Base-by-base conservation (phyloP, 2,797 vertebrate species). In the Ataeniobius toweri region DNA sequence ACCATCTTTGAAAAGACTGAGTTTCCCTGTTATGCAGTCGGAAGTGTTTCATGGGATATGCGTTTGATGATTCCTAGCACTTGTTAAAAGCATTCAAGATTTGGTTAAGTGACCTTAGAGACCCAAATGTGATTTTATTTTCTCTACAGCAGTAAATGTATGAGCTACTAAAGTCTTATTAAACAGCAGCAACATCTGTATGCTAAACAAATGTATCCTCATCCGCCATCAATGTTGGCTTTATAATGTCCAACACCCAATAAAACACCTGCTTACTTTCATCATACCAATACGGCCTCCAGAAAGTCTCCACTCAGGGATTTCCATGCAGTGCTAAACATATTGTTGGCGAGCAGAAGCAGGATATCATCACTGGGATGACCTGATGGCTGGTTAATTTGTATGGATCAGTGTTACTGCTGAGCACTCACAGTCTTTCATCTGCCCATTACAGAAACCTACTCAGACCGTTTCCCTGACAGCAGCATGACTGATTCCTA, bases 401-500 rank as follows among this genome's bases (percentile, higher is more conserved):
- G 89, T 91, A 91, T 89, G 90, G 88, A 88, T 85, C 78, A 22
- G 82, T 55, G 85, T 77, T 1, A 14, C 76, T 72, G 77, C 81
- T 1, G 83, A 87, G 86, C 83, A 71, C 82, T 81, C 80, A 69
- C 86, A 75, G 88, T 63, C 90, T 89, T 92, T 92, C 85, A 92
- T 90, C 79, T 87, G 69, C 81, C 83, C 83, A 83, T 92, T 90
- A 89, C 86, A 84, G 87, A 89, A 88, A 88, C 77, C 89, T 71
- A 80, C 84, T 90, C 86, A 77, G 76, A 53, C 85, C 10, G 83
- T 93, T 90, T 86, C 91, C 92, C 83, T 88, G 91, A 91, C 91
- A 85, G 92, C 90, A 73, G 83, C 89, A 91, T 89, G 89, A 91
- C 89, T 87, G 92, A 92, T 88, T 77, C 80, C 85, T 88, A 88